Percentiles rank a stretch among this genome's conserved stretches.
These are phyloP conservation scores for Apodemus speciosus DNA, from an alignment of 2,113 vertebrate genomes.

Conservation along the genomic window DNA sequence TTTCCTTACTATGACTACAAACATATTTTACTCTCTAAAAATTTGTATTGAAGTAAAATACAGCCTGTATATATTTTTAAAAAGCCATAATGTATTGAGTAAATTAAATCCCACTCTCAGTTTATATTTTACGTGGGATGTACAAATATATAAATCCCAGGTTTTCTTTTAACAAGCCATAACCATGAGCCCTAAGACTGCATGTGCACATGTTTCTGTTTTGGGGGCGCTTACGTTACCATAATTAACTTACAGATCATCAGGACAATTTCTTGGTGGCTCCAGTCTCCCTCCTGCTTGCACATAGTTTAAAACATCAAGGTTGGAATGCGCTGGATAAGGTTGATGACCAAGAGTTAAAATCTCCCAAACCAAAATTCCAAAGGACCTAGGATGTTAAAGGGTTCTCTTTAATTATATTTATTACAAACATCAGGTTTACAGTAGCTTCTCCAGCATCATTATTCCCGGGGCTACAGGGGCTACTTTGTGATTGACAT, in stretches of 20 bases:
- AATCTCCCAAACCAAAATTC: conserved; percentile 88
- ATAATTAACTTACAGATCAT: conserved; percentile 84
- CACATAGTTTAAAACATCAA: conserved; percentile 86
- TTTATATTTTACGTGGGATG: conserved; percentile 21
- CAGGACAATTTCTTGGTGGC: conserved; percentile 85
- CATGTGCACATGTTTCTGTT: background rate
- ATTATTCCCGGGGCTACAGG: background rate
- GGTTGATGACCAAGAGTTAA: conserved; percentile 87
- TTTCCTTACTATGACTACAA: conserved; percentile 34
- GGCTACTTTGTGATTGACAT: conserved; percentile 5
- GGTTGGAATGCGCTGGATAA: conserved; percentile 87
- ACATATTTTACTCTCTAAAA: conserved; percentile 34
- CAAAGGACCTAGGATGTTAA: conserved; percentile 85
- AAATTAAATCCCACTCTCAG: conserved; percentile 20
- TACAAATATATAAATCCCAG: conserved; percentile 12
- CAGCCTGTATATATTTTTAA: background rate
- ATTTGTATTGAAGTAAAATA: conserved; percentile 51
- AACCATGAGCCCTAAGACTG: background rate
- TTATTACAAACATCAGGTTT: conserved; percentile 22
- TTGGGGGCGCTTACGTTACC: background rate
- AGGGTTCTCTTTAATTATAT: conserved; percentile 55
- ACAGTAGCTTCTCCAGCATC: conserved; percentile 42
- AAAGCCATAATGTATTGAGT: background rate
- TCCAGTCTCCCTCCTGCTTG: conserved; percentile 83
- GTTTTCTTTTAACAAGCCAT: conserved; percentile 32